phyloP scores from a whole-genome alignment of 2,797 vertebrate species.

The Coregonus sp. region DNA sequence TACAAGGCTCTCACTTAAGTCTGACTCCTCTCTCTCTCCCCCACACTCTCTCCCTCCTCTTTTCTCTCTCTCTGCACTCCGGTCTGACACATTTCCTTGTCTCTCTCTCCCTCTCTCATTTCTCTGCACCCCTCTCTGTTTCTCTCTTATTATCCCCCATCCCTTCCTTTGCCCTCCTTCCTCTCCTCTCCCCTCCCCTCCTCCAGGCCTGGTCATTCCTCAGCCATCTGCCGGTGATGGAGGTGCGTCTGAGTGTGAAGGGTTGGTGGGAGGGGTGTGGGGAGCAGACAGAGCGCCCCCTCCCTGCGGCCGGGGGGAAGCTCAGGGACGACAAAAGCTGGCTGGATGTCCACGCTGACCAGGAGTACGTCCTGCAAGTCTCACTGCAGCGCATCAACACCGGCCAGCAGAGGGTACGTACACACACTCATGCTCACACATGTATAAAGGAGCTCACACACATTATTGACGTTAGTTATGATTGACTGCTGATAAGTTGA shows the following conservation, averaged over 20 bases:
- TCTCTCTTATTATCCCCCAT: neutral
- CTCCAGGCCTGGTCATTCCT: slow-evolving; percentile 89
- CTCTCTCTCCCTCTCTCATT: slow-evolving; percentile 7
- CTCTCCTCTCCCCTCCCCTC: neutral
- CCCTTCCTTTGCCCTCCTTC: too few species aligned
- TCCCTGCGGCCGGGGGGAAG: slow-evolving; percentile 72
- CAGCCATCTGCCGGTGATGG: slow-evolving; percentile 87
- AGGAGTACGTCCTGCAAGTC: slow-evolving; percentile 95
- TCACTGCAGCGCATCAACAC: slow-evolving; percentile 80
- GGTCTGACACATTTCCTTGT: too few species aligned
- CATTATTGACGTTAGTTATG: neutral
- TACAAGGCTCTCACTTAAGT: slow-evolving; percentile 3
- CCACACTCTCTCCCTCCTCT: neutral
- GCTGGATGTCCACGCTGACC: slow-evolving; percentile 89
- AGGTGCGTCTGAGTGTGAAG: slow-evolving; percentile 84
- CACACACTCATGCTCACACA: slow-evolving; percentile 6
- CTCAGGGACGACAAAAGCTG: slow-evolving; percentile 81
- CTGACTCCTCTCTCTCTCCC: neutral
- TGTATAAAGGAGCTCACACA: neutral
- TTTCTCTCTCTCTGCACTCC: neutral
- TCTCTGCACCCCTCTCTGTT: slow-evolving; percentile 7
- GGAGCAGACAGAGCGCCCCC: slow-evolving; percentile 74
- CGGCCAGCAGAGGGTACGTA: slow-evolving; percentile 84
- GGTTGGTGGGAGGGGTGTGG: slow-evolving; percentile 85
- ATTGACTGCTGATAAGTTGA: neutral